These are phyloP conservation scores for Poliocrania exsul DNA, from an alignment of 2,797 vertebrate genomes.

Conservation along the genomic window DNA sequence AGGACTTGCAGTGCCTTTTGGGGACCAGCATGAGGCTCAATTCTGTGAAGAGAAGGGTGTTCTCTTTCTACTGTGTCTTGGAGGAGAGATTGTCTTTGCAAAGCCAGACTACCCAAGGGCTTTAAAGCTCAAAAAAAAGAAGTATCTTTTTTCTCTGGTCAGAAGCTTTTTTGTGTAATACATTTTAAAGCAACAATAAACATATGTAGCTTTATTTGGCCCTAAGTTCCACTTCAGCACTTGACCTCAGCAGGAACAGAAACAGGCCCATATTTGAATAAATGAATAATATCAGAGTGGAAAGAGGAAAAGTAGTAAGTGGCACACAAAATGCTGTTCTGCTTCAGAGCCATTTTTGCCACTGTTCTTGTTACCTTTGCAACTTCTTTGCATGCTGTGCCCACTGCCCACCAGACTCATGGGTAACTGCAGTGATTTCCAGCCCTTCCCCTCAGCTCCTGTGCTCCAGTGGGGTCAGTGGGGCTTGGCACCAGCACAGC, in stretches of 20 bases:
- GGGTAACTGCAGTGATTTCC: neutral
- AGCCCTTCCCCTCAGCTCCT: no score
- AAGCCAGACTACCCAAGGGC: neutral
- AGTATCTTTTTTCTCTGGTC: neutral
- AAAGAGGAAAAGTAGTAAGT: neutral
- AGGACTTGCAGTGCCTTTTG: neutral
- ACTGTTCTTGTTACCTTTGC: neutral
- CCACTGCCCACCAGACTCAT: no score
- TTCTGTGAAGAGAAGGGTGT: neutral
- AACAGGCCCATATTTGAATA: neutral
- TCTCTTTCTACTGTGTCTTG: neutral
- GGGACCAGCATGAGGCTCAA: neutral
- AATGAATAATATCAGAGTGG: neutral
- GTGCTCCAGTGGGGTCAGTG: no score
- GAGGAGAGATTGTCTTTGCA: neutral
- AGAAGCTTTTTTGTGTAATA: neutral
- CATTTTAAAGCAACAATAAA: neutral
- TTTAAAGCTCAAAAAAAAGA: neutral
- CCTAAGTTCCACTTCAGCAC: neutral
- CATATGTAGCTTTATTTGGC: neutral
- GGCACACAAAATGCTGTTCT: neutral
- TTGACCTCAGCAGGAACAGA: conserved; percentile 15
- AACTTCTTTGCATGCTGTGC: neutral
- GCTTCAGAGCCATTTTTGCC: neutral
- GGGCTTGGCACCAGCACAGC: neutral